A percentile compares a stretch with the other conserved stretches of the same genome.
These are phyloP conservation scores for Trachymyrmex septentrionalis DNA, from an alignment of 1,140 invertebrate genomes.

Conservation along the genomic window DNA sequence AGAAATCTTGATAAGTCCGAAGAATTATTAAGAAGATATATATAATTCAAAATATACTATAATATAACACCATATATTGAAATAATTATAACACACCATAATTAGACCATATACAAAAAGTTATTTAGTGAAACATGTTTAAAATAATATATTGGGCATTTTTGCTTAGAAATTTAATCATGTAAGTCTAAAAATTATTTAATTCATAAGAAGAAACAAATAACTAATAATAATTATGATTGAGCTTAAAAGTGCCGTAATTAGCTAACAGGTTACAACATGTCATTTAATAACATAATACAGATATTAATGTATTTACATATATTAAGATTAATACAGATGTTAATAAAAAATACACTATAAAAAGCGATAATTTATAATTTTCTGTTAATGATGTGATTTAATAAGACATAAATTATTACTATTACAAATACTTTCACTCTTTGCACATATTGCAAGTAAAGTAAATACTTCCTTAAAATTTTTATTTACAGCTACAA, in stretches of 20 bases:
- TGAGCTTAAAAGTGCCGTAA: neutral
- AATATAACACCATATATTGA: neutral
- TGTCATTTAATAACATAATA: neutral
- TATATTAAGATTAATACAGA: neutral
- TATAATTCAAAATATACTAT: neutral
- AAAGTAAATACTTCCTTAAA: neutral
- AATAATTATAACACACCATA: too few relatives aligned
- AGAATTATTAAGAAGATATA: neutral
- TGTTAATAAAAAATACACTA: neutral
- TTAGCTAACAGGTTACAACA: neutral
- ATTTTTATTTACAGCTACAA: neutral
- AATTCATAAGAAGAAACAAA: neutral
- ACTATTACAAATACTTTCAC: neutral
- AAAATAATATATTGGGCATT: too few relatives aligned
- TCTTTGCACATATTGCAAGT: neutral
- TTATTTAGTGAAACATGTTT: neutral
- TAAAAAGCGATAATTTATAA: neutral
- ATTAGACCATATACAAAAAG: neutral
- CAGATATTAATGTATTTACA: too few relatives aligned
- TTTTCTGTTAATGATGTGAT: neutral
- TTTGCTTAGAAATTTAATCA: neutral
- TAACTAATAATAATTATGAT: neutral
- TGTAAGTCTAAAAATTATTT: neutral
- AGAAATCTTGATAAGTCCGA: neutral
- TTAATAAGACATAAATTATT: neutral